Evolutionary conservation across 1,140 invertebrate species (phyloP), one percentile per base, ranked within the genome.

Genomic region (Saxidomus purpurata): DNA sequence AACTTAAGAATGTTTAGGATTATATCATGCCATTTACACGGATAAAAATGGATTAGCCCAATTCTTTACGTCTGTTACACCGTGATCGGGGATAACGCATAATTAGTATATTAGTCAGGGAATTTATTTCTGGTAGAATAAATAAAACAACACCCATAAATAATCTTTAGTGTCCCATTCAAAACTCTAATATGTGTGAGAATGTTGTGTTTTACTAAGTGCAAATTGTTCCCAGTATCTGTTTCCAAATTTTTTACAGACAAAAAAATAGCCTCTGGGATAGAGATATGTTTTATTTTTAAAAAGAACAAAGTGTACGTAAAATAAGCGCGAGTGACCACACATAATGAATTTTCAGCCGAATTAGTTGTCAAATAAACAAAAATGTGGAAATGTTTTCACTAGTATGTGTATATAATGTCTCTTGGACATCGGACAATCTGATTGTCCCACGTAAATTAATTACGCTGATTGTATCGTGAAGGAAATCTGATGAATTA

Each of bases 101-200:
- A n/a, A n/a, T n/a, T n/a, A n/a, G n/a, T n/a, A n/a, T n/a, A 25
- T 63, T 63, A 63, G 59, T 63, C 59, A 63, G 52, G n/a, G 19
- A 19, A 55, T 22, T 55, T 4, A 15, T 6, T 55, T 13, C n/a
- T 13, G 52, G 15, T 22, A 55, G n/a, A 55, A 55, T 49, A 8
- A 55, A 15, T 55, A 55, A 19, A n/a, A n/a, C n/a, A n/a, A n/a
- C n/a, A n/a, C n/a, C n/a, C n/a, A n/a, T n/a, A n/a, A n/a, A n/a
- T n/a, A n/a, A n/a, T n/a, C n/a, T n/a, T n/a, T n/a, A n/a, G n/a
- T n/a, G n/a, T n/a, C n/a, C n/a, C n/a, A n/a, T n/a, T n/a, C n/a
- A n/a, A n/a, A n/a, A n/a, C n/a, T n/a, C n/a, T n/a, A n/a, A n/a
- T n/a, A n/a, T n/a, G n/a, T n/a, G n/a, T n/a, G n/a, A n/a, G n/a